phyloP scores from a whole-genome alignment of 2,888 invertebrate genomes.

The Buathra laborator region DNA sequence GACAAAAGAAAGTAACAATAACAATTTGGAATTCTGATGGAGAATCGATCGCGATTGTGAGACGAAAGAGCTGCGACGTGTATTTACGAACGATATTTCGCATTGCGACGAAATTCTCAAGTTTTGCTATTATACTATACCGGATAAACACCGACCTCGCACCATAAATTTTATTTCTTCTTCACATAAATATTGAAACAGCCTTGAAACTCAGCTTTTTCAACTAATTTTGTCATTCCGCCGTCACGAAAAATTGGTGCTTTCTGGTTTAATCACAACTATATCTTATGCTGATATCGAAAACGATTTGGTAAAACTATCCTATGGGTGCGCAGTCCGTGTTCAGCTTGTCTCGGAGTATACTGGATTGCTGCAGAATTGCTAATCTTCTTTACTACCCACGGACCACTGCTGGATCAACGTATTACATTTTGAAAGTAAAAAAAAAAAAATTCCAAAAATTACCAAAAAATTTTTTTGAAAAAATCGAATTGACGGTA shows the following conservation, averaged over 20 bases:
- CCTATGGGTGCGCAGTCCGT: slow-evolving; percentile 45
- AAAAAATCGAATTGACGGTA: not conserved
- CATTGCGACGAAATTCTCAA: slow-evolving; percentile 35
- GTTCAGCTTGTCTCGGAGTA: slow-evolving; percentile 51
- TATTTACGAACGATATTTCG: slow-evolving; percentile 28
- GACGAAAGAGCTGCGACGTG: slow-evolving; percentile 18
- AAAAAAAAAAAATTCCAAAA: not conserved
- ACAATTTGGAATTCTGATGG: slow-evolving; percentile 14
- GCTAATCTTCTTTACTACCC: slow-evolving; percentile 70
- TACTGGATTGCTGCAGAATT: slow-evolving; percentile 74
- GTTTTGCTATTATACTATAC: slow-evolving; percentile 31
- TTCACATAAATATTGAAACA: not conserved
- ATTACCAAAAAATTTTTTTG: not conserved
- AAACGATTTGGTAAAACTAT: not conserved
- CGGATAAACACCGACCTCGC: slow-evolving; percentile 29
- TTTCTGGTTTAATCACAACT: slow-evolving; percentile 10
- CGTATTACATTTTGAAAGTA: not conserved
- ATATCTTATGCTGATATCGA: not conserved
- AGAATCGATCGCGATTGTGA: slow-evolving; percentile 19
- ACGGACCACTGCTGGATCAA: slow-evolving; percentile 67
- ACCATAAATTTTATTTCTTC: not conserved
- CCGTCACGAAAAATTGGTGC: not conserved
- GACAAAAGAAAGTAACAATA: not conserved
- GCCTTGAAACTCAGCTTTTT: not conserved
- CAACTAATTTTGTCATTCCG: slow-evolving; percentile 3